A percentile compares a stretch with the other conserved stretches of the same genome.
Evolutionary conservation across 2,797 vertebrate genomes (phyloP).

Genomic region (Microctenopoma stevenorrisi): DNA sequence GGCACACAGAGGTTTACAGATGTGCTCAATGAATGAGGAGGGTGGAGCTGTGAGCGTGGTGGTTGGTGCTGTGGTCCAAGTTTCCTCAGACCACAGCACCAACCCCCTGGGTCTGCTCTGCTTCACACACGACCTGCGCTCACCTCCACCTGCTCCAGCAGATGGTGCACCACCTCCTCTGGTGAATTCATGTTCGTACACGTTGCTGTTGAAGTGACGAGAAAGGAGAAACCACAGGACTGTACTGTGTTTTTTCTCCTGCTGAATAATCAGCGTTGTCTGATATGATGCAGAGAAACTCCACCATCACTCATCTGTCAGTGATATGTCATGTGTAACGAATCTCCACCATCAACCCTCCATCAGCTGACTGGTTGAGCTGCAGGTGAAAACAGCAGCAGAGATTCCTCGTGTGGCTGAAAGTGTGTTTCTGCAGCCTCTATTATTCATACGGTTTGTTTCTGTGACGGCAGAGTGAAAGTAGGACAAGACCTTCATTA

Average conservation of each 20-base stretch:
- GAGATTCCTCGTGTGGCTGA: slow-evolving; percentile 16
- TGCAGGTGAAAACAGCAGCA: neutral
- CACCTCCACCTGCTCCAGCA: neutral
- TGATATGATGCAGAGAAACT: no score
- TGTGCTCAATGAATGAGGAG: neutral
- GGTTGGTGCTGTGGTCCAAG: no score
- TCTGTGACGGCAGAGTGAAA: slow-evolving; percentile 48
- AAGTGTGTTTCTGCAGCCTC: slow-evolving; percentile 48
- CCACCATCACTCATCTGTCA: neutral
- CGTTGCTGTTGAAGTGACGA: no score
- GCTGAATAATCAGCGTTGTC: no score
- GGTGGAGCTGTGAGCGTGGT: no score
- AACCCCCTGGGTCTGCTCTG: no score
- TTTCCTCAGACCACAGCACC: no score
- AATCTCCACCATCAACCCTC: neutral
- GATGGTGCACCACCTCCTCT: neutral
- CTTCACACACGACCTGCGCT: no score
- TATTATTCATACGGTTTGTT: slow-evolving; percentile 70
- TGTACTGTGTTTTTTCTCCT: no score
- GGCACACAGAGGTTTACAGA: slow-evolving; percentile 10
- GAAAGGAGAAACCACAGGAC: no score
- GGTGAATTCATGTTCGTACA: no score
- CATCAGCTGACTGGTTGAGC: neutral
- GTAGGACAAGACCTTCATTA: slow-evolving; percentile 66
- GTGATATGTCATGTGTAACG: no score